Percentiles rank a stretch among this genome's conserved stretches.
phyloP scores from a whole-genome alignment of 2,888 invertebrate genomes.

The Enchytraeus crypticus region DNA sequence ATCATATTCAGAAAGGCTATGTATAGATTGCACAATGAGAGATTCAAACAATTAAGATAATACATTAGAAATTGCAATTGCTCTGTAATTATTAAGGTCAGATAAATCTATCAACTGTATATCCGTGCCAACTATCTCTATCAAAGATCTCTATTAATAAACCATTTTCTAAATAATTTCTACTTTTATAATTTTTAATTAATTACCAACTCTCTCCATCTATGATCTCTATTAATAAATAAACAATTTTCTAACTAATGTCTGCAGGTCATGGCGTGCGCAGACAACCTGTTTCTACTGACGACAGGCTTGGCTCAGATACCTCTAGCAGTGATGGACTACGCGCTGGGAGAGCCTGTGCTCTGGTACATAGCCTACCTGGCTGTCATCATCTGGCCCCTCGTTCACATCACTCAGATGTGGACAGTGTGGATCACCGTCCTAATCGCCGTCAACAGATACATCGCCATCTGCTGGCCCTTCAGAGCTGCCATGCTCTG shows the following conservation, averaged over 20 bases:
- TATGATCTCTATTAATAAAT: too few species aligned
- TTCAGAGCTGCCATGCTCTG: constrained; percentile 26
- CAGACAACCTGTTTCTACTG: constrained; percentile 26
- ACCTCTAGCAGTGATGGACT: constrained; percentile 16
- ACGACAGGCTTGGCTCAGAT: constrained; percentile 22
- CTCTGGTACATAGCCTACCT: constrained; percentile 15
- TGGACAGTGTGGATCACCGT: constrained; percentile 30
- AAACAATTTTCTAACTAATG: constrained; percentile 13
- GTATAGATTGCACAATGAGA: too few species aligned
- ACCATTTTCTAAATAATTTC: too few species aligned
- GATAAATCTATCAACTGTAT: too few species aligned
- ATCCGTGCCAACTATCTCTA: too few species aligned
- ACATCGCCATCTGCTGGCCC: constrained; percentile 29
- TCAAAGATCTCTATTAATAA: too few species aligned
- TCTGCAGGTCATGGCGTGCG: constrained; percentile 26
- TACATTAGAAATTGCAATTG: too few species aligned
- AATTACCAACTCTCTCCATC: too few species aligned
- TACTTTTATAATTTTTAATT: too few species aligned
- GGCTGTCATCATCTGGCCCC: constrained; percentile 22
- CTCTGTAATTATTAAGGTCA: too few species aligned
- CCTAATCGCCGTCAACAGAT: constrained; percentile 29
- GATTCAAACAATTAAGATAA: too few species aligned
- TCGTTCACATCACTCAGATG: constrained; percentile 28
- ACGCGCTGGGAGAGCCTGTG: not conserved
- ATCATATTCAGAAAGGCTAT: too few species aligned